These are phyloP conservation scores for Thera britannica DNA, from an alignment of 2,888 invertebrate genomes.

Conservation along the genomic window DNA sequence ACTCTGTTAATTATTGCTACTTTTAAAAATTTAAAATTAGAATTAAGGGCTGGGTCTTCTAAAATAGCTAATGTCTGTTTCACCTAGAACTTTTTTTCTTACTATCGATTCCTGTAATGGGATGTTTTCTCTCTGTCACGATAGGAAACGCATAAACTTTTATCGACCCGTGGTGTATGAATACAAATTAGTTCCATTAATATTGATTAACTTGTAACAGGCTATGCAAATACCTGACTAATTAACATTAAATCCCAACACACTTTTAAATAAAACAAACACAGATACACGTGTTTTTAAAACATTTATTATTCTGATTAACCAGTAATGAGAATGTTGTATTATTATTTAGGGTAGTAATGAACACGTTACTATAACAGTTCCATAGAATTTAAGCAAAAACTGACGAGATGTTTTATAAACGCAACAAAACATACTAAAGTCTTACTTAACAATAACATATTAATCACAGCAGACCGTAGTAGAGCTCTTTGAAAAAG, in stretches of 20 bases:
- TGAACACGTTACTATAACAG: background rate
- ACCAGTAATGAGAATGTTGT: background rate
- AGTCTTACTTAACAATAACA: too few species aligned
- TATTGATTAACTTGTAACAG: slow-evolving; percentile 2
- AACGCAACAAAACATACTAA: too few species aligned
- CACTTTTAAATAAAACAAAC: background rate
- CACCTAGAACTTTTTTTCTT: background rate
- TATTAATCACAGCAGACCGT: too few species aligned
- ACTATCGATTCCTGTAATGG: background rate
- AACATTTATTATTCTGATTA: slow-evolving; percentile 6
- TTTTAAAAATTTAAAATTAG: too few species aligned
- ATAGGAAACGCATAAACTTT: slow-evolving; percentile 3
- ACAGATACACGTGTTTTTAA: slow-evolving; percentile 12
- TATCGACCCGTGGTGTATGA: background rate
- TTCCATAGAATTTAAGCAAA: too few species aligned
- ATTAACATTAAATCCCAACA: background rate
- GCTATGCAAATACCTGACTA: background rate
- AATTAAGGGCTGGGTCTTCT: too few species aligned
- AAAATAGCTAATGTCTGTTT: too few species aligned
- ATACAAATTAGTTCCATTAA: slow-evolving; percentile 5
- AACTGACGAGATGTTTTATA: too few species aligned
- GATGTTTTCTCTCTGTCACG: slow-evolving; percentile 1
- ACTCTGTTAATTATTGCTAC: too few species aligned
- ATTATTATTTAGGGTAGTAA: background rate
- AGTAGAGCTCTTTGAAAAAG: too few species aligned